Percentiles rank a stretch among this genome's conserved stretches.
These are phyloP conservation scores for Megatriorchis doriae DNA, from an alignment of 2,113 vertebrate genomes.

Conservation along the genomic window DNA sequence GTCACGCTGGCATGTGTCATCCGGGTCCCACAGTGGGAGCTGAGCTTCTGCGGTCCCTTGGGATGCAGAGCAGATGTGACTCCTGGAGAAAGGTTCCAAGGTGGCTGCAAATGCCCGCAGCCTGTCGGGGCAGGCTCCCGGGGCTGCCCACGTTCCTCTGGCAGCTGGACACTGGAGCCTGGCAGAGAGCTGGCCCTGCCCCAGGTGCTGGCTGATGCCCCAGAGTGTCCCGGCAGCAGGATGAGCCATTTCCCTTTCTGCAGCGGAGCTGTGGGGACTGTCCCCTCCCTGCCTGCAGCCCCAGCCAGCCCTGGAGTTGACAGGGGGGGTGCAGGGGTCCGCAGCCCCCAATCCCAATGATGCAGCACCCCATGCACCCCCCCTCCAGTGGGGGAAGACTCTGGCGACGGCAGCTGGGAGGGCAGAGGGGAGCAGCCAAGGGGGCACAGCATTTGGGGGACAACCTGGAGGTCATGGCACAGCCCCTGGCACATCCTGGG, in stretches of 20 bases:
- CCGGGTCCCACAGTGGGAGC: rapidly evolving
- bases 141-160: background rate
- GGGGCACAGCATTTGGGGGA: background rate
- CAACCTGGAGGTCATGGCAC: background rate
- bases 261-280: background rate
- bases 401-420: background rate
- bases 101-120: background rate
- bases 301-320: background rate
- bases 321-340: rapidly evolving
- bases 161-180: background rate
- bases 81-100: background rate
- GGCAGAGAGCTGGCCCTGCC: background rate
- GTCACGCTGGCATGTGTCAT: rapidly evolving
- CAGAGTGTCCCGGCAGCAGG: rapidly evolving
- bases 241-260: too few species aligned
- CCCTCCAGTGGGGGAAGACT: too few species aligned
- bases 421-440: background rate
- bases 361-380: background rate
- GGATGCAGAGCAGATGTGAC: background rate
- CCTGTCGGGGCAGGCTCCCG: rapidly evolving
- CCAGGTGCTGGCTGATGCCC: background rate
- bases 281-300: background rate
- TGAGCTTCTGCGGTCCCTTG: background rate
- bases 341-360: background rate
- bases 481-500: background rate